Evolutionary conservation across 2,888 invertebrate genomes (phyloP).

Genomic region (Pilophorus perplexus): DNA sequence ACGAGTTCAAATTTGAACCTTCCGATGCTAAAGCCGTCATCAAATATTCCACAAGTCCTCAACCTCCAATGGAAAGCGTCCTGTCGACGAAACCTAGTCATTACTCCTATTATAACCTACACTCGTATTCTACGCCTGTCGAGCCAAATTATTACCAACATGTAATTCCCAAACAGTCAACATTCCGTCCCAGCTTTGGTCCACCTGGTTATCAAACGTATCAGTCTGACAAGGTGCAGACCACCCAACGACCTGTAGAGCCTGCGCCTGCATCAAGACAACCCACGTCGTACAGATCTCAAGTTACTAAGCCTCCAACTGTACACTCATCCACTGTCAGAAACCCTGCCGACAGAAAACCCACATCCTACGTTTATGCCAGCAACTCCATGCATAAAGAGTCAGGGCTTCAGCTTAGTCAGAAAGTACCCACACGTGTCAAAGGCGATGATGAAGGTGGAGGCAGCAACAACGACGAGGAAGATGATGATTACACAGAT

Average conservation of each 20-base stretch:
- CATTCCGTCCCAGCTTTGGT: conserved; percentile 29
- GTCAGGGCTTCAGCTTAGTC: conserved; percentile 22
- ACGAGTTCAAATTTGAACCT: conserved; percentile 36
- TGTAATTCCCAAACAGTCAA: conserved; percentile 15
- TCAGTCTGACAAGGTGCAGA: neutral
- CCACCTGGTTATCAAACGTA: conserved; percentile 11
- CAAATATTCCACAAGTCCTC: conserved; percentile 1
- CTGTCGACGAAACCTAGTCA: conserved; percentile 8
- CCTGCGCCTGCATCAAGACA: neutral
- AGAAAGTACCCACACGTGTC: neutral
- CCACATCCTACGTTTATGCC: conserved; percentile 32
- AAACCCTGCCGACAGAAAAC: conserved; percentile 4
- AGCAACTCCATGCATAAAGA: conserved; percentile 34
- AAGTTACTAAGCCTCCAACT: conserved; percentile 19
- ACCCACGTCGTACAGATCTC: conserved; percentile 15
- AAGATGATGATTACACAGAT: conserved; percentile 43
- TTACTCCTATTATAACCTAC: conserved; percentile 1
- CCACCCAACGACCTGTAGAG: conserved; percentile 10
- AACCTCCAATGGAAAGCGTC: neutral
- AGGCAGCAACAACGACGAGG: conserved; percentile 13
- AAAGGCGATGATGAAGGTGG: conserved; percentile 3
- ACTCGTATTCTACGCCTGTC: conserved; percentile 10
- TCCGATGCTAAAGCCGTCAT: conserved; percentile 9
- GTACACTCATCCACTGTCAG: conserved; percentile 9
- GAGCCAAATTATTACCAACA: conserved; percentile 18